Evolutionary conservation across 1,140 invertebrate genomes (phyloP), one percentile per base, ranked within the genome.

Genomic region (Olivierus martensii): DNA sequence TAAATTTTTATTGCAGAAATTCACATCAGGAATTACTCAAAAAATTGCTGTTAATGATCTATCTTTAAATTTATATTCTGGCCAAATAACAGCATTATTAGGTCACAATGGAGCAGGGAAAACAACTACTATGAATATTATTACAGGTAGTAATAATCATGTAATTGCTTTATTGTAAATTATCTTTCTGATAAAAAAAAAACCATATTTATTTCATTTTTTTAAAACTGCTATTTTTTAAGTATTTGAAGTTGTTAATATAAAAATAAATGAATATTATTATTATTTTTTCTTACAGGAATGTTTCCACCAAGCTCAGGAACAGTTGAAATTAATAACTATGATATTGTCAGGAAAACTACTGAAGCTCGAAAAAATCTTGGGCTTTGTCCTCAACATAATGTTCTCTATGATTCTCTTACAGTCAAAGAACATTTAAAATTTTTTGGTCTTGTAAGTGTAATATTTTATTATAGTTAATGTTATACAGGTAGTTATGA

Each of bases 41-140:
- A 79, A 78, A 63, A 65, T 70, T 42, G 89, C 81, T 1, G 78
- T 92, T 1, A 77, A 80, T 48, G 72, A 79, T 42, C 64, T 81
- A 22, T 75, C 71, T 35, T 67, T 87, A 12, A 79, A 80, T 50
- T 82, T 87, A 44, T 86, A 84, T 62, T 79, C 83, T 65, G 79
- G 79, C 3, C 82, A 88, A 67, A 86, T 93, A 53, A 91, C 87
- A 7, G 82, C 82, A 6, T 75, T 93, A 43, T 70, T 93, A 42
- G 89, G 88, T 0, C 87, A 90, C 63, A 92, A 92, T 67, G 87
- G 88, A 0, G 71, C 72, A 48, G 87, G 87, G 5, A 87, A 87
- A 69, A 86, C 82, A 1, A 84, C 83, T 47, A 77, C 80, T 56
- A 81, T 91, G 79, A 78, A 79, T 4, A 87, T 89, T 73, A 70